Base-by-base conservation (phyloP, 2,797 vertebrate genomes). In the Mionectes olivaceus region DNA sequence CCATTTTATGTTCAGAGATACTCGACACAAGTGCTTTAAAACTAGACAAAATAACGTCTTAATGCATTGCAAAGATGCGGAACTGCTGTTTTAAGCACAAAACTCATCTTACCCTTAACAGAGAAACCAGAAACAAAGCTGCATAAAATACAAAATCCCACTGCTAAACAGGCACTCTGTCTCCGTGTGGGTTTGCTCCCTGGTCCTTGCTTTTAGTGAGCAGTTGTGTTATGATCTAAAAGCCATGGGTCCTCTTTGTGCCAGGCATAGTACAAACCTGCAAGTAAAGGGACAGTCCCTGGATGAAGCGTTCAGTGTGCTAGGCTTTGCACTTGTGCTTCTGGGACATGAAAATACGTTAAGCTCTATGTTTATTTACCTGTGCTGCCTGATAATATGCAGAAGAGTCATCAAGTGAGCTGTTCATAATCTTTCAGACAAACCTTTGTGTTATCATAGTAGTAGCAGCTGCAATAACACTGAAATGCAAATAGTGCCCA, bases 141-240 rank as follows among this genome's bases (percentile, higher is more conserved):
- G 13, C 17, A 39, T 44, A 60, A 80, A 80, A 30, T 23, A 41
- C 6, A 28, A 55, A 91, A 60, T 67, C 7, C n/a, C 70, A 4
- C 23, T 32, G 27, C 46, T 81, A 67, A 87, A 61, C 9, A 69
- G 35, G 4, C 2, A 0, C 1, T 0, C 7, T 80, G 0, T 71
- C 19, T 74, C 2, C 0, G 2, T 63, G 46, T 44, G 19, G n/a
- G 4, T 30, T 11, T 55, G 27, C 55, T 79, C 11, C 2, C 1
- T 35, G 18, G 4, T 13, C 12, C 21, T 47, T 59, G 8, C 37
- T 79, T 70, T 73, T 67, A 24, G 21, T 44, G 21, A 44, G 17
- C 15, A 28, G 16, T 25, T 61, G 41, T 46, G 22, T 39, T 87
- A n/a, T 27, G 70, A 76, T 57, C 6, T 39, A 82, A 61, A 27